These are phyloP conservation scores for Pristionchus fissidentatus DNA, from an alignment of 2,888 invertebrate species.

Conservation along the genomic window DNA sequence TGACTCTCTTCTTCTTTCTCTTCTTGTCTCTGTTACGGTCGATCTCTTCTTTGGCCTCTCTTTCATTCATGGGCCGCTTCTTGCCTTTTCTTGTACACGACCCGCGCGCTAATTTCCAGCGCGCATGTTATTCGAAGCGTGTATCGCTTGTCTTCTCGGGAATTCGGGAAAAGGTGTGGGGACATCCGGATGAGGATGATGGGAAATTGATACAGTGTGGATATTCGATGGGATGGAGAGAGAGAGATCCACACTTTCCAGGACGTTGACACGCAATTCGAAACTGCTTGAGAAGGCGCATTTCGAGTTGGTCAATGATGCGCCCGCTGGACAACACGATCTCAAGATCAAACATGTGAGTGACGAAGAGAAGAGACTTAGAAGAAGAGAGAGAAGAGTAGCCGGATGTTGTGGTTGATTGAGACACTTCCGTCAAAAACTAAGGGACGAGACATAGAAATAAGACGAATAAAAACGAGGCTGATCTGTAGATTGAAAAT, in stretches of 20 bases:
- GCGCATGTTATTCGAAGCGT: conserved; percentile 2
- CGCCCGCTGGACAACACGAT: conserved; percentile 85
- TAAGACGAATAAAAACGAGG: background rate
- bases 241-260: conserved; percentile 46
- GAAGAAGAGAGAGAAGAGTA: conserved; percentile 77
- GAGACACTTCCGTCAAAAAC: background rate
- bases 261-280: conserved; percentile 60
- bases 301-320: conserved; percentile 58
- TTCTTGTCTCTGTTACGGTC: background rate
- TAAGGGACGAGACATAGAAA: background rate
- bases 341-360: conserved; percentile 89
- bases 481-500: background rate
- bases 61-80: too few relatives aligned
- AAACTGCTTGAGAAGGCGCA: conserved; percentile 59
- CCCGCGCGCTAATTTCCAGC: background rate
- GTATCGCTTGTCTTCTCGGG: background rate
- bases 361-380: conserved; percentile 79
- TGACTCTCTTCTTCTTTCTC: conserved; percentile 33
- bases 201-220: background rate
- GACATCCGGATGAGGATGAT: background rate
- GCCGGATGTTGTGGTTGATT: background rate
- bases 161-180: background rate
- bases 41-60: background rate
- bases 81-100: background rate
- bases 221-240: background rate